A percentile compares a stretch with the other conserved stretches of the same genome.
Conservation (phyloP, 2,797 vertebrate genomes). For the Notamacropus eugenii region DNA sequence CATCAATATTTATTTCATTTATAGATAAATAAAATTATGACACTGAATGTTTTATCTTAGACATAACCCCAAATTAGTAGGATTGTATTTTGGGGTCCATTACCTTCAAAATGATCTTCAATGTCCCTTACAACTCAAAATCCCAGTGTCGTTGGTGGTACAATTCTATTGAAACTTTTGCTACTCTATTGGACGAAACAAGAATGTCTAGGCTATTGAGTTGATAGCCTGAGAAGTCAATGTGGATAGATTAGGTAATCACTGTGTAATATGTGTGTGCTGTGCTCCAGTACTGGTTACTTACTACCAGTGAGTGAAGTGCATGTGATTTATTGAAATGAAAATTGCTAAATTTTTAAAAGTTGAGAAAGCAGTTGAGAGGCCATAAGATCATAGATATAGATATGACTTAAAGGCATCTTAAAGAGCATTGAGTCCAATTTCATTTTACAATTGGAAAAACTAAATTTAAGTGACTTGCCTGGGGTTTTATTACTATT, state of each 20-base stretch:
- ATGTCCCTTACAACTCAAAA: not conserved
- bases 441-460: too few relatives aligned
- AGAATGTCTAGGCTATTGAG: not conserved
- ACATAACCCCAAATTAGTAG: not conserved
- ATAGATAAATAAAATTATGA: slow-evolving; percentile 16
- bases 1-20: slow-evolving; percentile 33
- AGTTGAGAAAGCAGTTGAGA: not conserved
- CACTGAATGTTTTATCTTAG: not conserved
- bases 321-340: not conserved
- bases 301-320: not conserved
- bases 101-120: slow-evolving; percentile 15
- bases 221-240: not conserved
- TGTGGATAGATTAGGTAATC: not conserved
- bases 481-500: not conserved
- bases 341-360: not conserved
- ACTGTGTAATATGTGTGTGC: not conserved
- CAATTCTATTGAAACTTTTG: not conserved
- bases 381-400: not conserved
- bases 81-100: not conserved
- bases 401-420: not conserved
- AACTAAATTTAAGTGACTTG: not conserved
- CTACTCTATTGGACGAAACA: not conserved
- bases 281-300: not conserved
- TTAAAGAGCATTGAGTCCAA: not conserved
- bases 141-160: not conserved